Conservation (phyloP, 2,888 invertebrate species). For the Cheilosia vulpina region DNA sequence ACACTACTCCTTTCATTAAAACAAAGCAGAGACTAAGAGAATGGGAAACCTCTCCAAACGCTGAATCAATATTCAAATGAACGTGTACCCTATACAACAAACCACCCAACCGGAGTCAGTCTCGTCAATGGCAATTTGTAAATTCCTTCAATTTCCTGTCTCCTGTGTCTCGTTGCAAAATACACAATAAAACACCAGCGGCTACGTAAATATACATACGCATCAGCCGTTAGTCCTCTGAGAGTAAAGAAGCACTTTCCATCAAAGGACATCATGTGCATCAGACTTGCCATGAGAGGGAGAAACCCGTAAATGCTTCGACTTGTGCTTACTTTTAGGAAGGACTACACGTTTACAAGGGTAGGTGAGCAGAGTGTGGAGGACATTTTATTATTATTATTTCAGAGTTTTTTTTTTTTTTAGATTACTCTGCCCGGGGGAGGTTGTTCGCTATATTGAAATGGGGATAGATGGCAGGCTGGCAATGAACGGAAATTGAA, state of each 20-base stretch:
- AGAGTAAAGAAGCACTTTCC: constrained; percentile 14
- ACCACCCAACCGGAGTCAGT: constrained; percentile 29
- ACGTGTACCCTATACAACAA: neutral
- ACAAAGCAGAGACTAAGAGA: constrained; percentile 2
- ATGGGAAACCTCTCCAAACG: constrained; percentile 19
- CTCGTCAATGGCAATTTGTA: constrained; percentile 53
- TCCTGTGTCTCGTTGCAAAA: constrained; percentile 24
- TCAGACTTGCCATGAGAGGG: neutral
- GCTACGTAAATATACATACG: constrained; percentile 12
- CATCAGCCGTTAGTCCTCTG: constrained; percentile 8
- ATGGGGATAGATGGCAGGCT: constrained; percentile 19
- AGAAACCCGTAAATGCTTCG: constrained; percentile 8
- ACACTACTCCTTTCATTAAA: constrained; percentile 40
- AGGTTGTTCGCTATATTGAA: neutral
- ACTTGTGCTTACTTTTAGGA: neutral
- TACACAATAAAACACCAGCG: constrained; percentile 23
- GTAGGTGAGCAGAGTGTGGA: neutral
- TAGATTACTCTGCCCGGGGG: constrained; percentile 24
- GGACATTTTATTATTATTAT: constrained; percentile 29
- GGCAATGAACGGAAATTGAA: constrained; percentile 41
- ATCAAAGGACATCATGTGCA: constrained; percentile 30
- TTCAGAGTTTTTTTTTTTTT: neutral
- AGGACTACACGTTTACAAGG: neutral
- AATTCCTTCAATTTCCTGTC: constrained; percentile 69
- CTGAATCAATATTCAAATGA: constrained; percentile 28